Evolutionary conservation across 2,797 vertebrate species (phyloP), one percentile per base, ranked within the genome.

Genomic region (Rhabdomys pumilio): DNA sequence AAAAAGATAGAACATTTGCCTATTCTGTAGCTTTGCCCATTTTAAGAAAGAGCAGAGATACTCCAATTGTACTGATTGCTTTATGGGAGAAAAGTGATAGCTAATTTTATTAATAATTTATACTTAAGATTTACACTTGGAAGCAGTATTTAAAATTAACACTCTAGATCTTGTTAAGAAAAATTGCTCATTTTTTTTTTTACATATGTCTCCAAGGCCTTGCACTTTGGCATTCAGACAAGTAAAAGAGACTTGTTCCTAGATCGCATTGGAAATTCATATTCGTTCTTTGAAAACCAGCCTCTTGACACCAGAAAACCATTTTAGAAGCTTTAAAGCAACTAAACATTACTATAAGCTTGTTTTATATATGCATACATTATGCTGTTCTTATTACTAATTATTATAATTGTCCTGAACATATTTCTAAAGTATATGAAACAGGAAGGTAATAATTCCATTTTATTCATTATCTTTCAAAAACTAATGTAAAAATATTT

Each of bases 91-190:
- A 34, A 86, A 88, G 47, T 88, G 29, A 14, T 89, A 89, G 85
- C 91, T 47, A 88, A 77, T 94, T 89, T 95, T 92, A 95, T 94
- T 96, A 93, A 90, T 83, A 89, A 93, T 91, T 93, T 65, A 81
- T 82, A 86, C 29, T 93, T 41, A 92, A 24, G 41, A 75, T 93
- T 94, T 72, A 90, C 15, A 95, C 59, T 95, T 93, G 38, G 34
- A 93, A 95, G 65, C 22, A 14, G 14, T 77, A 86, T 90, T 95
- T 89, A 95, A 79, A 92, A 89, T 63, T 91, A 80, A 76, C 79
- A 69, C 72, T 92, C 2, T 47, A 87, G 24, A 63, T 61, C 6
- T 93, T 91, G 79, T 3, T 90, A 89, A 63, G 76, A 47, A 76
- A 92, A 94, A 47, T 8, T 8, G 79, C 47, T 91, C 7, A 29